Evolutionary conservation across 1,140 invertebrate species (phyloP).

Genomic region (Cyclina sinensis): DNA sequence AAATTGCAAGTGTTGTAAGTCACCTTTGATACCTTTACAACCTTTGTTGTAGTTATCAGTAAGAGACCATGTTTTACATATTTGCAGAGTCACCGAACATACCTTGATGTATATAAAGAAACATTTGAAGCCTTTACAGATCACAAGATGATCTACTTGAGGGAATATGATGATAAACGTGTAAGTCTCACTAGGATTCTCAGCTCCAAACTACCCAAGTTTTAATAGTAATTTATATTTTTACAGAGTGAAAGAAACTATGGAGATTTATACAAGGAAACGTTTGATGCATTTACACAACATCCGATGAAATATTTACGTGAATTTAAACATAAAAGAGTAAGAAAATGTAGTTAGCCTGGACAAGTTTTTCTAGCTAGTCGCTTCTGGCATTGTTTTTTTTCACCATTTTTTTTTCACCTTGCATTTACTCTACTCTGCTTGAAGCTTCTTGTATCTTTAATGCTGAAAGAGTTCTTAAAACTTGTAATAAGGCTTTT

Average conservation of each 20-base stretch:
- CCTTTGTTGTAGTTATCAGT: too few species aligned
- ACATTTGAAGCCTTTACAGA: constrained; percentile 96
- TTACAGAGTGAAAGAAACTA: constrained; percentile 87
- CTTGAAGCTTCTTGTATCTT: too few species aligned
- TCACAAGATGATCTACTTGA: constrained; percentile 94
- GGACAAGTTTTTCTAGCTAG: too few species aligned
- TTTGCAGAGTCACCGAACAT: constrained; percentile 87
- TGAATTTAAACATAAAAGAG: constrained; percentile 87
- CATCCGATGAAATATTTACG: constrained; percentile 95
- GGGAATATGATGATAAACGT: constrained; percentile 87
- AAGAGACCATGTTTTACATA: too few species aligned
- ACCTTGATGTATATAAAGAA: constrained; percentile 90
- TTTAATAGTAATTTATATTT: too few species aligned
- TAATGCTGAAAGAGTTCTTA: too few species aligned
- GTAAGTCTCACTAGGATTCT: constrained; percentile 77
- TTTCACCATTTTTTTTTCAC: too few species aligned
- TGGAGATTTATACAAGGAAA: constrained; percentile 90
- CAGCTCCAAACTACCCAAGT: too few species aligned
- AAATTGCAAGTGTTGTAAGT: constrained; percentile 2
- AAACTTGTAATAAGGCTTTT: too few species aligned
- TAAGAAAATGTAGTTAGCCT: too few species aligned
- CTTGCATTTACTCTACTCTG: too few species aligned
- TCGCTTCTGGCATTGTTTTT: too few species aligned
- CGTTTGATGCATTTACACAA: constrained; percentile 96
- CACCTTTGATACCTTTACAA: background rate